phyloP scores from a whole-genome alignment of 2,113 vertebrate species.

The Bubalus kerabau region DNA sequence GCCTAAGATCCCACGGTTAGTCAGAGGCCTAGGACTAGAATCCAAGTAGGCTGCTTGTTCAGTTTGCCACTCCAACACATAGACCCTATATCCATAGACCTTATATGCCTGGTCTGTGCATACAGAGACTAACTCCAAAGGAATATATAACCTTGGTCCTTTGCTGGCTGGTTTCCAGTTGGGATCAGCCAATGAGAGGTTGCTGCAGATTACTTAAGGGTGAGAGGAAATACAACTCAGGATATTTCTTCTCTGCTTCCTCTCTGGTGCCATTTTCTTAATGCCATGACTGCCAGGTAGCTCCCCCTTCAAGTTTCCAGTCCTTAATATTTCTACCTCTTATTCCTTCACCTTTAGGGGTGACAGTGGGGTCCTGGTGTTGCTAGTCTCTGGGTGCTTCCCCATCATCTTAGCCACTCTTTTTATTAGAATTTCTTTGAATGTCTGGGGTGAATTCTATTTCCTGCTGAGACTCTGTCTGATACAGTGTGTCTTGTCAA shows the following conservation, averaged over 20 bases:
- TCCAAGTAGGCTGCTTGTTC: neutral
- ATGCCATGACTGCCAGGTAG: neutral
- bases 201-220: neutral
- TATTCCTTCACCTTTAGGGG: neutral
- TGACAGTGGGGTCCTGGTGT: neutral
- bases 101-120: neutral
- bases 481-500: neutral
- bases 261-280: neutral
- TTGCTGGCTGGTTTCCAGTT: neutral
- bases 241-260: neutral
- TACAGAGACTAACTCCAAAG: neutral
- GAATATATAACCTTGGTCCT: neutral
- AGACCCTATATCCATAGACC: neutral
- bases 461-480: neutral
- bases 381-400: neutral
- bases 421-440: neutral
- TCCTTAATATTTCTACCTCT: neutral
- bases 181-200: neutral
- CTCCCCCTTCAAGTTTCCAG: neutral
- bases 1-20: neutral
- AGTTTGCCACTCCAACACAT: neutral
- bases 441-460: neutral
- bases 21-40: neutral
- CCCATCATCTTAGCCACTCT: neutral
- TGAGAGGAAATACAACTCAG: neutral